These are phyloP conservation scores for Probosciger aterrimus DNA, from an alignment of 2,113 vertebrate genomes.

Conservation along the genomic window DNA sequence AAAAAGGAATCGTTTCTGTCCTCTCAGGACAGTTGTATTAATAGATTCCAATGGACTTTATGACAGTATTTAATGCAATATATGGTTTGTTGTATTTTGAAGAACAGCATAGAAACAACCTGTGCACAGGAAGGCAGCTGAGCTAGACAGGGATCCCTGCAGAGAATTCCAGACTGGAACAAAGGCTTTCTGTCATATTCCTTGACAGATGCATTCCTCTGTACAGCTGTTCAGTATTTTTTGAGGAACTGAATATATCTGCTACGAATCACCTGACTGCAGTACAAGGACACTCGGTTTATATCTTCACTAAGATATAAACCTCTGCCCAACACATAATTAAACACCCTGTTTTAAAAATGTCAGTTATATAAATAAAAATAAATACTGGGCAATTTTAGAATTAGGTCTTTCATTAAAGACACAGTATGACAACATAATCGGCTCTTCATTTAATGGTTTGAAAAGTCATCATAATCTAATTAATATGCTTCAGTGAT, in stretches of 20 bases:
- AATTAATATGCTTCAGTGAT: conserved; percentile 8
- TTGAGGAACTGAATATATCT: background rate
- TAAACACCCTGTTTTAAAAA: background rate
- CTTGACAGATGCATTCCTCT: background rate
- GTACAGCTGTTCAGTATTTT: background rate
- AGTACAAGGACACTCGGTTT: background rate
- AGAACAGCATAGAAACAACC: background rate
- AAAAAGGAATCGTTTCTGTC: background rate
- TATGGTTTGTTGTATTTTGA: background rate
- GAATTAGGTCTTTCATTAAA: conserved; percentile 30
- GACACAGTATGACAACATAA: background rate
- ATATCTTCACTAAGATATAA: background rate
- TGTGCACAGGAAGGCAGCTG: background rate
- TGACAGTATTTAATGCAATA: background rate
- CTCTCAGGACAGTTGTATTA: background rate
- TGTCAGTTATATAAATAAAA: conserved; percentile 18
- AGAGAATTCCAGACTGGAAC: background rate
- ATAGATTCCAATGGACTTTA: background rate
- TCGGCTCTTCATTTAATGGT: conserved; percentile 19
- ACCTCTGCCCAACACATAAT: background rate
- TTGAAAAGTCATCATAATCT: conserved; percentile 12
- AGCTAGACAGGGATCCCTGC: background rate
- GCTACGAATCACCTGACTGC: background rate
- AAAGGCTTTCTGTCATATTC: background rate
- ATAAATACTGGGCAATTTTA: conserved; percentile 42